Evolutionary conservation across 2,888 invertebrate genomes (phyloP).

Genomic region (Leptarthrus brevirostris): DNA sequence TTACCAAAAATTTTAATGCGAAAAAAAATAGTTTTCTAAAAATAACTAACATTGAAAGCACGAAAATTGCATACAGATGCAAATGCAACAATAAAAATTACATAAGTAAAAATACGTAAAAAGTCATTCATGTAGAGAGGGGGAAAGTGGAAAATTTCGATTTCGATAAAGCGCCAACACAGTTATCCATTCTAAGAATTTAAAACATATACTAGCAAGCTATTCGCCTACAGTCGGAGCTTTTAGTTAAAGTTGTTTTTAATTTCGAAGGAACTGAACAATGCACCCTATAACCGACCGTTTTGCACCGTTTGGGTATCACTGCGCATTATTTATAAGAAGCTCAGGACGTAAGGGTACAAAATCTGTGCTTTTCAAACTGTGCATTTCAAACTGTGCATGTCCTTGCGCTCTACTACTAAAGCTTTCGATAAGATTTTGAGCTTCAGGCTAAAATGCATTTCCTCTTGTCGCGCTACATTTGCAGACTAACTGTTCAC

Average conservation of each 20-base stretch:
- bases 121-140: conserved; percentile 48
- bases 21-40: conserved; percentile 41
- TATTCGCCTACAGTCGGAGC: neutral
- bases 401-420: neutral
- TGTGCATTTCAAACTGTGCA: neutral
- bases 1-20: too few species aligned
- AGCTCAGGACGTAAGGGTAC: too few species aligned
- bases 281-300: too few species aligned
- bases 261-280: conserved; percentile 19
- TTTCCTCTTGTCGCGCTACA: conserved; percentile 6
- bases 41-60: conserved; percentile 39
- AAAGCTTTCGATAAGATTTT: neutral
- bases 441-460: neutral
- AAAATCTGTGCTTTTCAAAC: neutral
- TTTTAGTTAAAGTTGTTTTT: conserved; percentile 2
- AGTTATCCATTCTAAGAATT: conserved; percentile 1
- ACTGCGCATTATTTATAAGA: conserved; percentile 28
- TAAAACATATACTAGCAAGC: conserved; percentile 7
- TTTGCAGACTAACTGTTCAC: conserved; percentile 13
- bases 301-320: conserved; percentile 1
- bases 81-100: conserved; percentile 39
- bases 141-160: conserved; percentile 58
- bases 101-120: conserved; percentile 45
- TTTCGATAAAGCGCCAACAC: conserved; percentile 56
- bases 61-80: conserved; percentile 24